Percentiles rank a stretch among this genome's conserved stretches.
phyloP scores from a whole-genome alignment of 2,797 vertebrate genomes.

The Masticophis lateralis region DNA sequence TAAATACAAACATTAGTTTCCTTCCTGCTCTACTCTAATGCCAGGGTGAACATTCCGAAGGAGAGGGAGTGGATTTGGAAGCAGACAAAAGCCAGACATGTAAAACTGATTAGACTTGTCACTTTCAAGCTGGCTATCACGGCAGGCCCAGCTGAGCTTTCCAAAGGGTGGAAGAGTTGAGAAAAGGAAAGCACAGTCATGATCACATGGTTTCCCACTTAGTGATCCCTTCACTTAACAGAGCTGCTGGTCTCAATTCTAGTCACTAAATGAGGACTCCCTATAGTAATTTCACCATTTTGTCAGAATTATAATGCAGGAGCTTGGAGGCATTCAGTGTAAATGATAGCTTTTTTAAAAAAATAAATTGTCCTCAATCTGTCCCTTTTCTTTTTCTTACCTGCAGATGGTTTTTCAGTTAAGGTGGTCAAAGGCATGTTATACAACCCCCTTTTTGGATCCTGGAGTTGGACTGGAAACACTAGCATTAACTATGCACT shows the following conservation, averaged over 20 bases:
- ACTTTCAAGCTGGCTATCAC: background rate
- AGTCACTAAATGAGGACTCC: background rate
- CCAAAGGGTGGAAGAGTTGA: background rate
- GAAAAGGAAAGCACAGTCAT: background rate
- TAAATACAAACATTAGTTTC: background rate
- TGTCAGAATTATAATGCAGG: background rate
- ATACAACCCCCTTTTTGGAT: constrained; percentile 84
- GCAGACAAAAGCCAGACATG: background rate
- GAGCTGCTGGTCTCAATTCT: background rate
- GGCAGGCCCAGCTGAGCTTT: background rate
- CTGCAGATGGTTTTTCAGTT: constrained; percentile 85
- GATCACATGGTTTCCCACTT: background rate
- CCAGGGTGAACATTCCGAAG: background rate
- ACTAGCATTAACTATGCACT: constrained; percentile 88
- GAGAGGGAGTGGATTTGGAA: background rate
- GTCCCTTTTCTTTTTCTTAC: constrained; percentile 9
- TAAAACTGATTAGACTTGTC: background rate
- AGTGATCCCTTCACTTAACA: background rate
- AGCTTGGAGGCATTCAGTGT: background rate
- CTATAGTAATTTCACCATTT: background rate
- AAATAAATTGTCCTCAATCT: background rate
- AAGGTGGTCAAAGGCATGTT: constrained; percentile 85
- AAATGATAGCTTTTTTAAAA: background rate
- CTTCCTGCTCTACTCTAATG: background rate
- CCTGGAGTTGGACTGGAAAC: constrained; percentile 85